phyloP scores from a whole-genome alignment of 1,140 invertebrate genomes.

The Drosophila busckii region DNA sequence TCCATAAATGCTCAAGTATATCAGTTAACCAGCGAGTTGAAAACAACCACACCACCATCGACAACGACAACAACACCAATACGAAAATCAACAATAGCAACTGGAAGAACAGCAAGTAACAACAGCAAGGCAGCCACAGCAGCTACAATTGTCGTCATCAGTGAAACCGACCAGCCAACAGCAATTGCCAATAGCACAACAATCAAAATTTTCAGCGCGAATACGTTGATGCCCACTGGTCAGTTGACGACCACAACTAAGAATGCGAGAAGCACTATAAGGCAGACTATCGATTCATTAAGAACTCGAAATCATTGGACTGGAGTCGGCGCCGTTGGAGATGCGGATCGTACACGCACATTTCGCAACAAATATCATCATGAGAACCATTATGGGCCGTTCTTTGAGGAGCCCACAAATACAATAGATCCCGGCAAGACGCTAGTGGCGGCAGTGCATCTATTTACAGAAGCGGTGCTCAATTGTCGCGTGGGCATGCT shows the following conservation, averaged over 20 bases:
- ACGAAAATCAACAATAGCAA: constrained; percentile 22
- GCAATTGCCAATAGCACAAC: constrained; percentile 31
- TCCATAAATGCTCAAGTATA: no score
- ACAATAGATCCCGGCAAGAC: constrained; percentile 70
- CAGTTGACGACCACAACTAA: constrained; percentile 21
- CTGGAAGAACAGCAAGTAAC: constrained; percentile 3
- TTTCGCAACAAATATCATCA: constrained; percentile 81
- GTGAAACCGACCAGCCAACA: neutral
- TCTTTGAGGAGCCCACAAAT: constrained; percentile 84
- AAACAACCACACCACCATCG: no score
- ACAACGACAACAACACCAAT: constrained; percentile 33
- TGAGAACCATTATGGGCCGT: constrained; percentile 85
- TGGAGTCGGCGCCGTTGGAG: constrained; percentile 27
- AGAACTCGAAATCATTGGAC: constrained; percentile 52
- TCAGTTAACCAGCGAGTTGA: no score
- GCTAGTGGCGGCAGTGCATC: constrained; percentile 83
- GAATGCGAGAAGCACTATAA: constrained; percentile 36
- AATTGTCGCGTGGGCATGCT: constrained; percentile 90
- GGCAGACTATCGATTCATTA: constrained; percentile 50
- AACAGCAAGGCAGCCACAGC: constrained; percentile 1
- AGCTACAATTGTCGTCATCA: constrained; percentile 1
- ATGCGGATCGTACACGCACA: constrained; percentile 81
- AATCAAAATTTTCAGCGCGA: constrained; percentile 20
- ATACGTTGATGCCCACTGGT: neutral
- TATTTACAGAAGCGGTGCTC: constrained; percentile 87